A percentile compares a stretch with the other conserved stretches of the same genome.
phyloP scores from a whole-genome alignment of 2,113 vertebrate species.

The Pseudorasbora parva region DNA sequence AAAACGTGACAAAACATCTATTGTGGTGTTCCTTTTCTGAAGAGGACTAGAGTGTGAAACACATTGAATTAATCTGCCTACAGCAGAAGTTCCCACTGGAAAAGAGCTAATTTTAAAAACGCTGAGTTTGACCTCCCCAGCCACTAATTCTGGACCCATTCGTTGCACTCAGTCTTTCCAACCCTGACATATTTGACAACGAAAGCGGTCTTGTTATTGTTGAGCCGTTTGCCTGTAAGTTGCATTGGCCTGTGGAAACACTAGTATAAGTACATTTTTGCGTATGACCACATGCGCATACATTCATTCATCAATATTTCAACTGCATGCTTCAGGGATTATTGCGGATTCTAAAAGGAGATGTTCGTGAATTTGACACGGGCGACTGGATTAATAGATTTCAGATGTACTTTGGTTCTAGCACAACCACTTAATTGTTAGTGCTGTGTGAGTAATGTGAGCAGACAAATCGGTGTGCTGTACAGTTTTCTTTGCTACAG shows the following conservation, averaged over 20 bases:
- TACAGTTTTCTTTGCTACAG: not conserved
- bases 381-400: not conserved
- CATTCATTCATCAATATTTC: slow-evolving; percentile 37
- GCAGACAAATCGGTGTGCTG: not conserved
- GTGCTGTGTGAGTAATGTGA: not conserved
- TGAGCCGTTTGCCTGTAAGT: slow-evolving; percentile 29
- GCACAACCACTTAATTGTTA: not conserved
- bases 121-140: slow-evolving; percentile 22
- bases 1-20: not conserved
- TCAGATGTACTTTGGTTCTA: slow-evolving; percentile 7
- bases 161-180: slow-evolving; percentile 28
- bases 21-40: not conserved
- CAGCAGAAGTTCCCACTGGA: slow-evolving; percentile 30
- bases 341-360: slow-evolving; percentile 22
- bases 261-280: slow-evolving; percentile 10
- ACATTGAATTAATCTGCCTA: slow-evolving; percentile 30
- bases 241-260: slow-evolving; percentile 24
- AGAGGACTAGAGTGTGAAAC: slow-evolving; percentile 13
- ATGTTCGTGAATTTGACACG: not conserved
- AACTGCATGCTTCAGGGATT: not conserved
- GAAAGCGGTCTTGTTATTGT: slow-evolving; percentile 22
- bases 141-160: slow-evolving; percentile 20
- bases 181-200: slow-evolving; percentile 36
- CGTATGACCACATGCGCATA: not conserved
- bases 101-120: slow-evolving; percentile 49